Evolutionary conservation across 2,888 invertebrate species (phyloP), one percentile per base, ranked within the genome.

Genomic region (Agriopis leucophaearia): DNA sequence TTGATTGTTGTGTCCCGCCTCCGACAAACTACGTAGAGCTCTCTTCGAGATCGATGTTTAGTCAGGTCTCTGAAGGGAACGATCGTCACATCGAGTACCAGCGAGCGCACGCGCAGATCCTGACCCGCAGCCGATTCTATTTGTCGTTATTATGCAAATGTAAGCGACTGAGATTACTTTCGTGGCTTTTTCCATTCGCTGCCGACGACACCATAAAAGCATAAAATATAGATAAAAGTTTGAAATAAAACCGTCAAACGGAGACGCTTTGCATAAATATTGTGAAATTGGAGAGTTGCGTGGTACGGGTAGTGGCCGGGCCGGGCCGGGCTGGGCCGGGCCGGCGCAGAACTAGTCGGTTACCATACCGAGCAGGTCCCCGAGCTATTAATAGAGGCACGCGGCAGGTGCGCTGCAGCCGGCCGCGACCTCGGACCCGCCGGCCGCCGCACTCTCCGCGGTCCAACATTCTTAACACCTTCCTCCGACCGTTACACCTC

Each of bases 181-280:
- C 70, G 57, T 72, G 73, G 71, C 69, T 52, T 71, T 69, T 73
- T 71, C 73, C 72, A 72, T 71, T 66, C 60, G 68, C 60, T 47
- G 68, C 64, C 68, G 58, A 70, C 70, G 66, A 69, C 64, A 52
- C 62, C 54, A 72, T 75, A 60, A 68, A 73, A 52, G 60, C 54
- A 72, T 75, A 60, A 68, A 73, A 67, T 72, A 67, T 62, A 57
- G 56, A 70, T 66, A 51, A 54, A 62, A 66, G 60, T 71, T 75
- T 65, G 38, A 70, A 71, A 72, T 69, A 61, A 72, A 74, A 72
- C 66, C 66, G 70, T 72, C 67, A 59, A 54, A 56, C 54, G 61
- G 44, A 18, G 48, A 55, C 51, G 52, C 48, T 74, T 74, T 70
- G 69, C 74, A 72, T 74, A 74, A 70, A 45, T 48, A 62, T 65